Evolutionary conservation across 1,140 invertebrate genomes (phyloP), one percentile per base, ranked within the genome.

Genomic region (Diabrotica virgifera): DNA sequence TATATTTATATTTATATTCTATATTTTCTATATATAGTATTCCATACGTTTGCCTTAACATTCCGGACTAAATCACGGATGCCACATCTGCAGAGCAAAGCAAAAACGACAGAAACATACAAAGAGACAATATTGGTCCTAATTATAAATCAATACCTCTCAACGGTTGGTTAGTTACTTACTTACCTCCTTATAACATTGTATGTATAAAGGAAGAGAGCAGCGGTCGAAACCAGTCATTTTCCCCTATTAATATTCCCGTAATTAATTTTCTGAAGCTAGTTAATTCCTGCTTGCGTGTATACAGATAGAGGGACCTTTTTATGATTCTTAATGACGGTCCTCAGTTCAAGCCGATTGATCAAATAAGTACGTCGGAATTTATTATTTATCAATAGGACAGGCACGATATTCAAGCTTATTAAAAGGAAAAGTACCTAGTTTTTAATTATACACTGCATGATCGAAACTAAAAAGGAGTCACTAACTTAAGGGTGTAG

Each of bases 131-230:
- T 64, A 72, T 63, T 62, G 58, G 50, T 40, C 61, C 69, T 76
- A 74, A 76, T 76, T 76, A 73, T 69, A 67, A 76, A 76, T 76
- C 74, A 67, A 76, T 76, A 76, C 69, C 71, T 76, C 74, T 76
- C 74, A 76, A 67, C 73, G 73, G 73, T 73, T 46, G 40, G 40
- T 46, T 46, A n/a, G 40, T 46, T 46, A 72, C 73, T 74, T 71
- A 74, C 74, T 74, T 74, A 72, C 71, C 73, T 76, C 72, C 71
- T 76, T 37, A 24, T 57, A 11, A 57, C 36, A 57, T 57, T 36
- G 36, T 57, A 57, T 36, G 36, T 57, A 57, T 74, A 65, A 62
- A 71, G 67, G 72, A 72, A 70, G 71, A 71, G 67, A 70, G 71
- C 40, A 46, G 64, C 71, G 71, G 70, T 69, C 71, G 71, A 24